Evolutionary conservation across 37 sponge, comb jelly and placozoan genomes (phyloP).

Genomic region (Geodia barretti): DNA sequence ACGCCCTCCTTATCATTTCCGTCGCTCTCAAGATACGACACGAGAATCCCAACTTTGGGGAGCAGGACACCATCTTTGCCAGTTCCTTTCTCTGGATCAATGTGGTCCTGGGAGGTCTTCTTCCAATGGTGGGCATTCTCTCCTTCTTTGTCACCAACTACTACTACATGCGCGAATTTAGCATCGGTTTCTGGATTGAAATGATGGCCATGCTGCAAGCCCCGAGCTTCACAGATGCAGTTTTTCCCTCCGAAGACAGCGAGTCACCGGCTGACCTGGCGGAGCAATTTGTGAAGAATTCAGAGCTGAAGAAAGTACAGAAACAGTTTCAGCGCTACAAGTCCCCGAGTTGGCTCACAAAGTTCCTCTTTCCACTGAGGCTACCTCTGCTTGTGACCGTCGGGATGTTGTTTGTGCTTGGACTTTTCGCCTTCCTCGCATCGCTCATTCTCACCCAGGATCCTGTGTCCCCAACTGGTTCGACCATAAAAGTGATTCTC

Average conservation of each 20-base stretch:
- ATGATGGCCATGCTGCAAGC: slow-evolving; percentile 51
- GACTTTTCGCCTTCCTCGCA: slow-evolving; percentile 14
- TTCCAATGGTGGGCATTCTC: slow-evolving; percentile 37
- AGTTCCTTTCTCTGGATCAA: slow-evolving; percentile 32
- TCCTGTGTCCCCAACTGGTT: background rate
- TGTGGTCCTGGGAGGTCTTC: slow-evolving; percentile 19
- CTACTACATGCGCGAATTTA: slow-evolving; percentile 46
- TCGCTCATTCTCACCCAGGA: slow-evolving; percentile 23
- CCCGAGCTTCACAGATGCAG: slow-evolving; percentile 39
- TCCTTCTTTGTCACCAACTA: slow-evolving; percentile 53
- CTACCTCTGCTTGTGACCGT: slow-evolving; percentile 11
- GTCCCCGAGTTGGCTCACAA: slow-evolving; percentile 2
- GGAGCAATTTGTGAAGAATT: no score
- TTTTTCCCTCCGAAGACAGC: slow-evolving; percentile 23
- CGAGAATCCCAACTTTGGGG: slow-evolving; percentile 25
- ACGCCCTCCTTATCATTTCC: slow-evolving; percentile 15
- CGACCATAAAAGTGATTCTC: background rate
- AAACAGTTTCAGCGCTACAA: slow-evolving; percentile 8
- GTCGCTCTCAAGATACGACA: slow-evolving; percentile 41
- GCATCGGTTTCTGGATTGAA: slow-evolving; percentile 45
- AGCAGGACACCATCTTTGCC: background rate
- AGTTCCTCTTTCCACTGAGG: slow-evolving; percentile 23
- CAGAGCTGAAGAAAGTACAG: slow-evolving; percentile 20
- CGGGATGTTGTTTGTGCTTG: slow-evolving; percentile 20
- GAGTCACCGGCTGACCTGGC: slow-evolving; percentile 9